phyloP scores from a whole-genome alignment of 2,888 invertebrate genomes.

The Trypoxylon attenuatum region DNA sequence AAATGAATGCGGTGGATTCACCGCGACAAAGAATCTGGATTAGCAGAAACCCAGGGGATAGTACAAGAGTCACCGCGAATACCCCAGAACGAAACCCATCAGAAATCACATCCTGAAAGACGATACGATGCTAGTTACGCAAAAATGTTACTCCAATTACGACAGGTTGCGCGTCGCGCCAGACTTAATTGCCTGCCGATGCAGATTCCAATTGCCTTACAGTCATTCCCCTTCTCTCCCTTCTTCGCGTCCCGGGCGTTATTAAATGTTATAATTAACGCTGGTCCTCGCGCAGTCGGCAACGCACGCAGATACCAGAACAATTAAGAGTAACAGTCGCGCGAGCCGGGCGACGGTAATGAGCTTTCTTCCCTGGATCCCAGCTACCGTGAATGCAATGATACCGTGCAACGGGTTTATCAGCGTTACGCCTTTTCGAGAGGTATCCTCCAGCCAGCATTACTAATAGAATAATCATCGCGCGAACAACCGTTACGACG shows the following conservation, averaged over 20 bases:
- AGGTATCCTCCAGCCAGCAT: no score
- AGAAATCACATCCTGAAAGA: no score
- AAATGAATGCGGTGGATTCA: conserved; percentile 20
- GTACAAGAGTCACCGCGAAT: no score
- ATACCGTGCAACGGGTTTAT: no score
- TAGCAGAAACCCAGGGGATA: conserved; percentile 7
- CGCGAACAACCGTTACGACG: not conserved
- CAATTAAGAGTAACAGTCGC: not conserved
- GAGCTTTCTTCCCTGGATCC: no score
- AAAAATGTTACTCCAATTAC: not conserved
- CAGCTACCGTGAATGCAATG: no score
- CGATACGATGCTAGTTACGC: no score
- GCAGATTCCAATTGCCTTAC: not conserved
- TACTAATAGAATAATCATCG: not conserved
- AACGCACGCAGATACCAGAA: not conserved
- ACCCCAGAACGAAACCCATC: no score
- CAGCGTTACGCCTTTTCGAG: no score
- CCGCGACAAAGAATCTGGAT: conserved; percentile 40
- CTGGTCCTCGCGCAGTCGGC: conserved; percentile 1
- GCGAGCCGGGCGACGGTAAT: not conserved
- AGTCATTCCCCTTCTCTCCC: no score
- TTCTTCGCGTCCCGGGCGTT: not conserved
- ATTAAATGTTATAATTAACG: not conserved
- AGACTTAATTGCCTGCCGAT: not conserved
- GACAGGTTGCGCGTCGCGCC: not conserved